These are phyloP conservation scores for Saccostrea glomerata DNA, from an alignment of 1,140 invertebrate genomes.

Conservation along the genomic window DNA sequence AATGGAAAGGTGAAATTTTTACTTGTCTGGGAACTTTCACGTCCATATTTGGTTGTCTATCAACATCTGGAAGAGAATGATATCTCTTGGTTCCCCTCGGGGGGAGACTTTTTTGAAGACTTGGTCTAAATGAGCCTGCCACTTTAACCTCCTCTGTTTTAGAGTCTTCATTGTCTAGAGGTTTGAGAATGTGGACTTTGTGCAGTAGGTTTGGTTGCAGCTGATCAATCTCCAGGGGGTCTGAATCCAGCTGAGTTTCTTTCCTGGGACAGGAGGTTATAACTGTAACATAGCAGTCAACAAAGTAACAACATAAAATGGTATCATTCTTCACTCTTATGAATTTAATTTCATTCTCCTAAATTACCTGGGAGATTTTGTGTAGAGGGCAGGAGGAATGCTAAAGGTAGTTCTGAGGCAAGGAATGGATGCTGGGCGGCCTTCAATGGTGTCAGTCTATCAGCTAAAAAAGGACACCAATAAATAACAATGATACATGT, in stretches of 20 bases:
- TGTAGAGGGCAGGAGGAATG: slow-evolving; percentile 38
- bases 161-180: background rate
- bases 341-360: background rate
- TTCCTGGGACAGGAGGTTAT: background rate
- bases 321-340: too few species aligned
- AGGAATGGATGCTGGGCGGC: slow-evolving; percentile 69
- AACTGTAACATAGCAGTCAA: background rate
- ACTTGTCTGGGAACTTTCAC: background rate
- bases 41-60: background rate
- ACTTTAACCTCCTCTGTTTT: background rate
- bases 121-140: background rate
- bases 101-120: background rate
- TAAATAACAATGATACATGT: background rate
- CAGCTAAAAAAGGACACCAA: slow-evolving; percentile 55
- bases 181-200: background rate
- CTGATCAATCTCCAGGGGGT: background rate
- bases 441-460: slow-evolving; percentile 62
- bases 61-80: background rate
- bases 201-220: background rate
- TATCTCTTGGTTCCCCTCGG: background rate
- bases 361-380: background rate
- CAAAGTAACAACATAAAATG: background rate
- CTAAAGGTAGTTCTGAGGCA: slow-evolving; percentile 61
- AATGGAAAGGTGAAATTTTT: background rate
- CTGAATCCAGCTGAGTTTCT: background rate